A percentile compares a stretch with the other conserved stretches of the same genome.
These are phyloP conservation scores for Stenchaetothrips biformis DNA, from an alignment of 2,888 invertebrate genomes.

Conservation along the genomic window DNA sequence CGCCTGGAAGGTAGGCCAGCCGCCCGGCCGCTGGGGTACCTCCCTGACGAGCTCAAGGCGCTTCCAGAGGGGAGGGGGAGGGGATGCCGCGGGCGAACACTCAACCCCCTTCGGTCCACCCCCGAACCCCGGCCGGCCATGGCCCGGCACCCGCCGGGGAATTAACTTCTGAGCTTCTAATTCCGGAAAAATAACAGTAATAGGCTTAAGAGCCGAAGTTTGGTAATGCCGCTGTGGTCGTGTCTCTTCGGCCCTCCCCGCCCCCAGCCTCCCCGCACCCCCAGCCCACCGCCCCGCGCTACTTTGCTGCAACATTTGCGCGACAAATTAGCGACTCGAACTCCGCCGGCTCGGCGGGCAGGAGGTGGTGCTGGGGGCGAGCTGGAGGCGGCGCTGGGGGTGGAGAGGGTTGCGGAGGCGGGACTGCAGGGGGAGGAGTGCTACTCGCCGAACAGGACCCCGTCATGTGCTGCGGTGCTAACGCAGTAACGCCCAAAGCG, in stretches of 20 bases:
- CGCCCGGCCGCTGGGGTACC: no score
- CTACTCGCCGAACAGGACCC: no score
- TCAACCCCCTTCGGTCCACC: not conserved
- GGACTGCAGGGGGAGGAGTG: no score
- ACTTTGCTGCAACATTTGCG: constrained; percentile 22
- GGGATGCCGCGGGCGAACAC: not conserved
- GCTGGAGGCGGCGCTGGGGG: no score
- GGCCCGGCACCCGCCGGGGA: not conserved
- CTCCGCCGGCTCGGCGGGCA: not conserved
- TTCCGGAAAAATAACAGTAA: constrained; percentile 24
- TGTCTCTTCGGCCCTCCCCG: not conserved
- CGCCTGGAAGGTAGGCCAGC: no score
- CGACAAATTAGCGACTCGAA: constrained; percentile 10
- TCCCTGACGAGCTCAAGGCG: not conserved
- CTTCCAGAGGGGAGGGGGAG: not conserved
- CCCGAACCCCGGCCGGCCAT: not conserved
- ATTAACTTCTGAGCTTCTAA: constrained; percentile 21
- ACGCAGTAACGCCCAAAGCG: no score
- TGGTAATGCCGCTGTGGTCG: not conserved
- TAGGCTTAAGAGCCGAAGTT: constrained; percentile 21
- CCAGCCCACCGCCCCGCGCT: not conserved
- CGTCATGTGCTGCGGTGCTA: no score
- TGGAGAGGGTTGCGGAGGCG: no score
- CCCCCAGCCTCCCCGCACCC: not conserved
- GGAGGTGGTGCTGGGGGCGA: no score